phyloP scores from a whole-genome alignment of 2,113 vertebrate species.

The Donacobius atricapilla region DNA sequence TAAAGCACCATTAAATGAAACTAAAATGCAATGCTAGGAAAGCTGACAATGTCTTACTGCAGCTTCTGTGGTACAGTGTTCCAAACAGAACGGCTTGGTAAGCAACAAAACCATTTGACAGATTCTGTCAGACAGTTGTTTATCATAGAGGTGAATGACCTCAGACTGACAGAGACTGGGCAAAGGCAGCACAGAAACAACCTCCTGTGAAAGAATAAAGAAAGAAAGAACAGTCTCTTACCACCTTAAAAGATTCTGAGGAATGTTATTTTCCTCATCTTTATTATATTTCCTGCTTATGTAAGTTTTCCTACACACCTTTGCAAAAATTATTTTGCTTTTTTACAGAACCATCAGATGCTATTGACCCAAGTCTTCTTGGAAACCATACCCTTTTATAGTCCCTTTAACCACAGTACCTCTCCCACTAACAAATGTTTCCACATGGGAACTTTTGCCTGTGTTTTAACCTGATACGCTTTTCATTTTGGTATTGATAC shows the following conservation, averaged over 20 bases:
- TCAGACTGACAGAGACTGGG: not conserved
- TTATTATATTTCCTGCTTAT: not conserved
- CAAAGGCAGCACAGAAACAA: not conserved
- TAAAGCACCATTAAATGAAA: not conserved
- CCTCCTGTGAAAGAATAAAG: not conserved
- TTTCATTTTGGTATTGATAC: not conserved
- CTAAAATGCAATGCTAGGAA: not conserved
- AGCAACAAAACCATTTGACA: slow-evolving; percentile 9
- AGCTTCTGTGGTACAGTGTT: not conserved
- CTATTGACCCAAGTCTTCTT: not conserved
- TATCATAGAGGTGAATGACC: slow-evolving; percentile 10
- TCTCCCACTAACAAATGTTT: not conserved
- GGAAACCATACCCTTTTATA: not conserved
- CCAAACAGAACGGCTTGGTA: not conserved
- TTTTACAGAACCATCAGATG: not conserved
- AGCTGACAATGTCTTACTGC: not conserved
- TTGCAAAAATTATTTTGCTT: not conserved
- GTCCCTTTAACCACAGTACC: not conserved
- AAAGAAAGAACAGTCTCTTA: not conserved
- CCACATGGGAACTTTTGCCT: not conserved
- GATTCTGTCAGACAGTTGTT: slow-evolving; percentile 29
- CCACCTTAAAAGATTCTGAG: not conserved
- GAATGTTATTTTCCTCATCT: not conserved
- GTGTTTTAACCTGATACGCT: not conserved
- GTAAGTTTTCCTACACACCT: not conserved